Conservation (phyloP, 2,797 vertebrate genomes). For the Oophaga sylvatica region DNA sequence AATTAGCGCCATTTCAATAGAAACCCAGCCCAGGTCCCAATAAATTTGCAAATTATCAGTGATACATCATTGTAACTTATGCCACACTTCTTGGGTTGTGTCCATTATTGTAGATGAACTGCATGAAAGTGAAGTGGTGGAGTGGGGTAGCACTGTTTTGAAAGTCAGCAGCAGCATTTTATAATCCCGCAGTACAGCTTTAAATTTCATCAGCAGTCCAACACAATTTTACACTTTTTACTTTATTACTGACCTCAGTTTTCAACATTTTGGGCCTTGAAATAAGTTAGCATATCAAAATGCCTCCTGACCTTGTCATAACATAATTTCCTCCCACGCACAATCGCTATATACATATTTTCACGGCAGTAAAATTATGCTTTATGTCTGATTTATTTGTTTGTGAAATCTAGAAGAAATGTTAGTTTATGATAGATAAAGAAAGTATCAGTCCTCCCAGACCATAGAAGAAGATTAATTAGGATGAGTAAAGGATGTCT, state of each 20-base stretch:
- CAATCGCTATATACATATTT: not conserved
- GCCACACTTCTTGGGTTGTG: not conserved
- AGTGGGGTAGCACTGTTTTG: too few species aligned
- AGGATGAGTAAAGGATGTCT: too few species aligned
- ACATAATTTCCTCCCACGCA: not conserved
- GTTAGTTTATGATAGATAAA: not conserved
- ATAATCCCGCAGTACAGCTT: not conserved
- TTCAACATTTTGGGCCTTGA: not conserved
- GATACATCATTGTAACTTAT: not conserved
- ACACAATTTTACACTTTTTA: not conserved
- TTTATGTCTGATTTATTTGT: constrained; percentile 6
- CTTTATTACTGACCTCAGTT: not conserved
- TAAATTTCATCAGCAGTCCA: not conserved
- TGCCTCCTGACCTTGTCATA: not conserved
- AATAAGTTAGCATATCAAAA: not conserved
- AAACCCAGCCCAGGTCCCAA: too few species aligned
- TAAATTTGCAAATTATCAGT: not conserved
- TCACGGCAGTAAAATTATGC: not conserved
- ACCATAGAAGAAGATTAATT: not conserved
- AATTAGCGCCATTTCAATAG: too few species aligned
- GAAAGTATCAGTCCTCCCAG: not conserved
- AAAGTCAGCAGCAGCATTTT: not conserved
- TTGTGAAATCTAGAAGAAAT: not conserved
- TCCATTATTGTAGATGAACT: too few species aligned
- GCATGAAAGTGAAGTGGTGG: too few species aligned